A percentile compares a stretch with the other conserved stretches of the same genome.
phyloP scores from a whole-genome alignment of 2,888 invertebrate species.

The Sabellastarte sp. region DNA sequence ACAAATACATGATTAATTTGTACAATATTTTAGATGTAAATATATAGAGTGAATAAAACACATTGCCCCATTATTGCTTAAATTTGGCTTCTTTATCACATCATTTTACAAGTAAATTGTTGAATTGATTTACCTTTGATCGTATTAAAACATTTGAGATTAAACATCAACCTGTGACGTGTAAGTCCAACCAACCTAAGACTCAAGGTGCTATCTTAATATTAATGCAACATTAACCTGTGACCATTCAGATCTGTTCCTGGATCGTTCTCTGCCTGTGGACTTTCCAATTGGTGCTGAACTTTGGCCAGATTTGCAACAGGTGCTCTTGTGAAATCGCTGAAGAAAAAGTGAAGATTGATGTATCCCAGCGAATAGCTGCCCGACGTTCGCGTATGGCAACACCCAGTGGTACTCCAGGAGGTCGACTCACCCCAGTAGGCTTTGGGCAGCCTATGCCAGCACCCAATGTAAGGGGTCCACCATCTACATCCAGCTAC shows the following conservation, averaged over 20 bases:
- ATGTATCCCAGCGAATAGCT: conserved; percentile 26
- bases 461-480: not conserved
- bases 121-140: too few relatives aligned
- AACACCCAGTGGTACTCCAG: conserved; percentile 32
- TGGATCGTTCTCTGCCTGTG: conserved; percentile 27
- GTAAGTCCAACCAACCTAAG: too few relatives aligned
- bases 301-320: conserved; percentile 15
- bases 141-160: too few relatives aligned
- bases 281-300: conserved; percentile 17
- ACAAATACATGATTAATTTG: too few relatives aligned
- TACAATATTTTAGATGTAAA: too few relatives aligned
- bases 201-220: too few relatives aligned
- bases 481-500: not conserved
- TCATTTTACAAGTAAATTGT: too few relatives aligned
- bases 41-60: too few relatives aligned
- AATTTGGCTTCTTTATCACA: too few relatives aligned
- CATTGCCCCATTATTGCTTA: too few relatives aligned
- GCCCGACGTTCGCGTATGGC: conserved; percentile 30
- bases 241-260: conserved; percentile 25
- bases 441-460: conserved; percentile 1
- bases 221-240: too few relatives aligned
- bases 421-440: conserved; percentile 11
- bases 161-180: too few relatives aligned
- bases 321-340: conserved; percentile 31
- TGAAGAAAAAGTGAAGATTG: conserved; percentile 29